A percentile compares a stretch with the other conserved stretches of the same genome.
These are phyloP conservation scores for Peromyscus californicus DNA, from an alignment of 2,113 vertebrate genomes.

Conservation along the genomic window DNA sequence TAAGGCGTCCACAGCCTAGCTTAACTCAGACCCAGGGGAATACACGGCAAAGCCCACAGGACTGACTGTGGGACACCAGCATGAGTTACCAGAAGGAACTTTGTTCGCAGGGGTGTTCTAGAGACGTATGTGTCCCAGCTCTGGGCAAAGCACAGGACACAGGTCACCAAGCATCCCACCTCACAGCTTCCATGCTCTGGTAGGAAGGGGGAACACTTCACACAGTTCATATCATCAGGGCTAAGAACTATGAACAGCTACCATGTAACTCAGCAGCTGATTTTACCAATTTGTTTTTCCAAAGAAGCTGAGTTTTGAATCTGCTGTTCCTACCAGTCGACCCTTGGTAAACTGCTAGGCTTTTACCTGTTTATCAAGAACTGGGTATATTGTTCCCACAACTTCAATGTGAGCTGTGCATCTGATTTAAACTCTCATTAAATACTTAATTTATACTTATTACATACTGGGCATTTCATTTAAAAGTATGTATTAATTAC, in stretches of 20 bases:
- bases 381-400: background rate
- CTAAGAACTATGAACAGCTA: fast-evolving
- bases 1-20: background rate
- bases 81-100: background rate
- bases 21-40: fast-evolving
- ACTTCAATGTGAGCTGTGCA: background rate
- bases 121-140: fast-evolving
- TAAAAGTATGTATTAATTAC: background rate
- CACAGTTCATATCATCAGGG: fast-evolving
- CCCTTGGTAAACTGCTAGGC: background rate
- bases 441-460: background rate
- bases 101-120: too few relatives aligned
- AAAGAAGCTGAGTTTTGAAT: background rate
- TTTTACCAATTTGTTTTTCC: background rate
- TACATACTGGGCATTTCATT: background rate
- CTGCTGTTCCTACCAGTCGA: too few relatives aligned
- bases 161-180: background rate
- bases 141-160: fast-evolving
- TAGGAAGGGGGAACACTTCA: background rate
- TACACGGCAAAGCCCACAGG: fast-evolving
- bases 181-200: fast-evolving
- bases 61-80: too few relatives aligned
- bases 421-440: background rate
- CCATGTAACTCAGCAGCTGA: fast-evolving
- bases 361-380: background rate